phyloP scores from a whole-genome alignment of 64 coral and sea anemone species.

The Actinia equina region DNA sequence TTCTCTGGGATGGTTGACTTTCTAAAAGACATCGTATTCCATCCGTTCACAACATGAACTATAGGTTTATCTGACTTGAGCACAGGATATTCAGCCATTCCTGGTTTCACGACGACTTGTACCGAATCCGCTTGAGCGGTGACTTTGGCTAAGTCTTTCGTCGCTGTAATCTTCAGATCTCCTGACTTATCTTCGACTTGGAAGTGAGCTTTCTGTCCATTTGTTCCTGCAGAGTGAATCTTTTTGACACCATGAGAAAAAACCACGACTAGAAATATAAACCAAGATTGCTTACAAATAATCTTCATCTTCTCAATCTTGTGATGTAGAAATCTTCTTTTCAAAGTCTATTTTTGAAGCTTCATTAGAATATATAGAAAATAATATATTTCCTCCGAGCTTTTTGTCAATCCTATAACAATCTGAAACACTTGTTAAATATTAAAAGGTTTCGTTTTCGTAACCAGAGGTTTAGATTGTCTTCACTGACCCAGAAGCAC shows the following conservation, averaged over 20 bases:
- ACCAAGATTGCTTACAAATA: not conserved
- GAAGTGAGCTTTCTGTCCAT: constrained; percentile 87
- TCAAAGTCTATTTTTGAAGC: too few relatives aligned
- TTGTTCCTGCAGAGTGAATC: constrained; percentile 2
- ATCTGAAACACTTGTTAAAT: not conserved
- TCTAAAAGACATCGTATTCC: constrained; percentile 40
- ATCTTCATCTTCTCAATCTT: not conserved
- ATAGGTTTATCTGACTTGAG: constrained; percentile 87
- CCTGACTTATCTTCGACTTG: constrained; percentile 94
- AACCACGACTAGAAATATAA: not conserved
- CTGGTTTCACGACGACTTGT: constrained; percentile 86
- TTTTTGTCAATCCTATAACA: not conserved
- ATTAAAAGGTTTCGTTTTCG: not conserved
- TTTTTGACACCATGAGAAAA: not conserved
- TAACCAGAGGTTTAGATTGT: not conserved
- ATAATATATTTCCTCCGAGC: too few relatives aligned
- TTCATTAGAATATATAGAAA: too few relatives aligned
- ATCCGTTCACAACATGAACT: constrained; percentile 74
- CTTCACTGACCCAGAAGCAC: not conserved
- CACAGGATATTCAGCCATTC: constrained; percentile 72
- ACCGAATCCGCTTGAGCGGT: constrained; percentile 78
- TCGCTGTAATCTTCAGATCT: constrained; percentile 78
- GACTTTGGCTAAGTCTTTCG: constrained; percentile 77
- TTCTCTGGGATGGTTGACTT: constrained; percentile 16
- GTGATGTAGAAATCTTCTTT: too few relatives aligned